These are phyloP conservation scores for Cladopsammia gracilis DNA, from an alignment of 64 coral and sea anemone species.

Conservation along the genomic window DNA sequence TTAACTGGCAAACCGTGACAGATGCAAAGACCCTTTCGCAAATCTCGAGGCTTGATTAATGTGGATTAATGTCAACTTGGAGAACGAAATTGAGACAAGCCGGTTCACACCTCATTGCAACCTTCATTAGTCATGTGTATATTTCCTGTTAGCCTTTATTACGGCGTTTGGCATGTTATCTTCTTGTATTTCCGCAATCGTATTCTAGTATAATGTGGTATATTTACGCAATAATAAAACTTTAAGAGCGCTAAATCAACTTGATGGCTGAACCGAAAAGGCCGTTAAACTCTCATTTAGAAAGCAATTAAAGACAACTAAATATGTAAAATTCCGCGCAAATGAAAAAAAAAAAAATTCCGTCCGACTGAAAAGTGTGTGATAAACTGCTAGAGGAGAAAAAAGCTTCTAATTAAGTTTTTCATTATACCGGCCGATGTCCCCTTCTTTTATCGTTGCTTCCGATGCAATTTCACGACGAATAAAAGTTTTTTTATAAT, in stretches of 20 bases:
- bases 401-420: constrained; percentile 86
- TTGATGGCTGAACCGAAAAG: constrained; percentile 83
- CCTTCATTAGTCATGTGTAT: constrained; percentile 92
- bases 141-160: constrained; percentile 98
- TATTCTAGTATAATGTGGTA: constrained; percentile 76
- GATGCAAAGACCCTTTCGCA: constrained; percentile 30
- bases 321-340: constrained; percentile 85
- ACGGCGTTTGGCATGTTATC: constrained; percentile 90
- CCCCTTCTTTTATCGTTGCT: constrained; percentile 55
- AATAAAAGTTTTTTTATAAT: constrained; percentile 74
- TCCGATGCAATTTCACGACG: constrained; percentile 78
- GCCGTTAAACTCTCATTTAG: constrained; percentile 88
- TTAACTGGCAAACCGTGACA: constrained; percentile 36
- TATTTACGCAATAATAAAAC: constrained; percentile 98
- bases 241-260: constrained; percentile 95
- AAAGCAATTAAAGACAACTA: constrained; percentile 90
- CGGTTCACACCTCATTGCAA: constrained; percentile 67
- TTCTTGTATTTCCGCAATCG: constrained; percentile 78
- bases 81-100: constrained; percentile 46
- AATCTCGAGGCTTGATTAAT: constrained; percentile 5
- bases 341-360: constrained; percentile 43
- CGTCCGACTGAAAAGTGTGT: constrained; percentile 18
- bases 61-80: constrained; percentile 22
- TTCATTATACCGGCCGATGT: constrained; percentile 56
- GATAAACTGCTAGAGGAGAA: constrained; percentile 63